Conservation (phyloP, 2,113 vertebrate genomes). For the Pollachius pollachius region DNA sequence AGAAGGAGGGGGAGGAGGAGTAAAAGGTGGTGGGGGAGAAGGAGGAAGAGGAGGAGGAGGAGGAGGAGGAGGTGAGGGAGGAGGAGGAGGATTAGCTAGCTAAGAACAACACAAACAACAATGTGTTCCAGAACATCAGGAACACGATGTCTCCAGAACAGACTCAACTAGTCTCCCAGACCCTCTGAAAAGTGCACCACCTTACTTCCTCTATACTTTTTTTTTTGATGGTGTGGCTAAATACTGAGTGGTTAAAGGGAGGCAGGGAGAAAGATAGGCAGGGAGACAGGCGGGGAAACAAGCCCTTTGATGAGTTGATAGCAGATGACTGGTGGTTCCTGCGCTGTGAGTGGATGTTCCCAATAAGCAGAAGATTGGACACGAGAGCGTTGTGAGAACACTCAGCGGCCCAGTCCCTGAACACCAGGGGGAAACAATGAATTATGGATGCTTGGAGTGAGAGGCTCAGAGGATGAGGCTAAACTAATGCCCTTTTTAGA, state of each 20-base stretch:
- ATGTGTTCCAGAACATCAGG: too few relatives aligned
- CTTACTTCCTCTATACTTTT: too few relatives aligned
- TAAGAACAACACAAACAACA: too few relatives aligned
- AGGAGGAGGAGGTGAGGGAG: conserved; percentile 12
- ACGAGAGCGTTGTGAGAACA: conserved; percentile 70
- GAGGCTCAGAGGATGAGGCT: conserved; percentile 67
- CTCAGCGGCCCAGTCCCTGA: conserved; percentile 70
- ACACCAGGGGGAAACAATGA: conserved; percentile 68
- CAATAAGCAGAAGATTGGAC: conserved; percentile 71
- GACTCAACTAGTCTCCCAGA: too few relatives aligned
- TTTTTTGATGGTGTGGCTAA: conserved; percentile 19
- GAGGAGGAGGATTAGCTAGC: too few relatives aligned
- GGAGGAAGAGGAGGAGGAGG: background rate
- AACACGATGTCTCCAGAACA: too few relatives aligned
- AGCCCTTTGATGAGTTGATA: conserved; percentile 73
- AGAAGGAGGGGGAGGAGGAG: too few relatives aligned
- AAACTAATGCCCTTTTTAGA: conserved; percentile 72
- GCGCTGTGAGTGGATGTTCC: conserved; percentile 68
- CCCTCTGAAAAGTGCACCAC: too few relatives aligned
- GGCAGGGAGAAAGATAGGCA: conserved; percentile 21
- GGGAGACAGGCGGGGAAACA: conserved; percentile 52
- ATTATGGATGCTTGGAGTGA: conserved; percentile 71
- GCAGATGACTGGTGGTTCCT: conserved; percentile 73
- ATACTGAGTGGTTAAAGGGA: background rate
- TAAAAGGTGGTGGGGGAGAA: too few relatives aligned